Evolutionary conservation across 2,797 vertebrate genomes (phyloP).

Genomic region (Esox masquinongy): DNA sequence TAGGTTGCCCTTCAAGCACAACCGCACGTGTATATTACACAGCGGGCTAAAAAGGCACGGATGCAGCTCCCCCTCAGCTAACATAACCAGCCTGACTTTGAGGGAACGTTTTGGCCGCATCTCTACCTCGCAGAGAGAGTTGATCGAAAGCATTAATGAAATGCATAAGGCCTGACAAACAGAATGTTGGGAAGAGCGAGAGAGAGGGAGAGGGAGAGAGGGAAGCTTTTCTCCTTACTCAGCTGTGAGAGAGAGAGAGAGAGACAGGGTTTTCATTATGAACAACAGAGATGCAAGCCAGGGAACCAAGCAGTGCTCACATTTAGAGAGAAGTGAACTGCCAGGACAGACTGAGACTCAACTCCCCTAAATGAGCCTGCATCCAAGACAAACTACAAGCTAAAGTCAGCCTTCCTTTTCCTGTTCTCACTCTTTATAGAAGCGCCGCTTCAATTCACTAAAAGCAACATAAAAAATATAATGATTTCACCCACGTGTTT

Average conservation of each 20-base stretch:
- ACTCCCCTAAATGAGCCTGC: background rate
- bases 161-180: slow-evolving; percentile 58
- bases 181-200: slow-evolving; percentile 4
- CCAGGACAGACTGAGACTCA: background rate
- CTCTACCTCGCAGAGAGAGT: slow-evolving; percentile 37
- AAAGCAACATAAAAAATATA: background rate
- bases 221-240: slow-evolving; percentile 35
- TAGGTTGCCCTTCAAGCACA: slow-evolving; percentile 17
- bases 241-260: slow-evolving; percentile 24
- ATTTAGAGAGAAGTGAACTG: background rate
- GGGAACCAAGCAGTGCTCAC: background rate
- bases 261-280: slow-evolving; percentile 44
- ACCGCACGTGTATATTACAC: slow-evolving; percentile 14
- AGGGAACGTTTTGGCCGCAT: slow-evolving; percentile 40
- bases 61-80: slow-evolving; percentile 51
- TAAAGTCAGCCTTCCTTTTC: background rate
- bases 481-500: background rate
- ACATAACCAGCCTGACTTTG: slow-evolving; percentile 67
- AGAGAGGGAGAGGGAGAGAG: background rate
- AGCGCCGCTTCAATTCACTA: background rate
- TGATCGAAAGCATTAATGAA: slow-evolving; percentile 67
- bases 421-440: background rate
- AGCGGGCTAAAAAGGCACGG: slow-evolving; percentile 34
- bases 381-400: background rate
- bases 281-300: slow-evolving; percentile 40